These are phyloP conservation scores for Bombus breviceps DNA, from an alignment of 1,140 invertebrate species.

Conservation along the genomic window DNA sequence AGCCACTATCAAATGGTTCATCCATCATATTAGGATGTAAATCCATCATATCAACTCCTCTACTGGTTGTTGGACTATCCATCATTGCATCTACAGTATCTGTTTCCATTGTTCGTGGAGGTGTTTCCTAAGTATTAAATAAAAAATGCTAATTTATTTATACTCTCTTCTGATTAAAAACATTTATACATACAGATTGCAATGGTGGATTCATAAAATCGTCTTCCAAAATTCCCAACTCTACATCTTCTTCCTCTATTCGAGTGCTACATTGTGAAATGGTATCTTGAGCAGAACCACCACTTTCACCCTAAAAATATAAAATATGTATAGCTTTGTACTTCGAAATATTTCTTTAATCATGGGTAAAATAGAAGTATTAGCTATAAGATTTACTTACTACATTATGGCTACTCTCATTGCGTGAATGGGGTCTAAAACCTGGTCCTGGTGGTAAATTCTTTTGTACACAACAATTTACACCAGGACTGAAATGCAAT, in stretches of 20 bases:
- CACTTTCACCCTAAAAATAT: constrained; percentile 71
- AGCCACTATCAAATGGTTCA: constrained; percentile 81
- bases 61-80: constrained; percentile 79
- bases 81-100: constrained; percentile 72
- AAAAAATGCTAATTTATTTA: constrained; percentile 40
- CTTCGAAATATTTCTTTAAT: not conserved
- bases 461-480: constrained; percentile 97
- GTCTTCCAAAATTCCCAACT: constrained; percentile 76
- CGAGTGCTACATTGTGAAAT: constrained; percentile 83
- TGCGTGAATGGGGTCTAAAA: constrained; percentile 94
- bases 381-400: constrained; percentile 62
- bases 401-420: constrained; percentile 85
- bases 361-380: not conserved
- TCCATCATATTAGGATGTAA: constrained; percentile 81
- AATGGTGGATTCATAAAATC: constrained; percentile 66
- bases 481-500: constrained; percentile 98
- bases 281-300: constrained; percentile 75
- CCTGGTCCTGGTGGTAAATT: constrained; percentile 96
- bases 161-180: constrained; percentile 3
- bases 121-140: constrained; percentile 67
- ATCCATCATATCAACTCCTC: constrained; percentile 82
- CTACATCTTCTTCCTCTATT: constrained; percentile 86
- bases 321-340: not conserved
- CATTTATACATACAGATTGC: constrained; percentile 61
- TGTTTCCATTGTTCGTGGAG: constrained; percentile 74